phyloP scores from a whole-genome alignment of 2,113 vertebrate genomes.

The Sinocyclocheilus rhinocerous region DNA sequence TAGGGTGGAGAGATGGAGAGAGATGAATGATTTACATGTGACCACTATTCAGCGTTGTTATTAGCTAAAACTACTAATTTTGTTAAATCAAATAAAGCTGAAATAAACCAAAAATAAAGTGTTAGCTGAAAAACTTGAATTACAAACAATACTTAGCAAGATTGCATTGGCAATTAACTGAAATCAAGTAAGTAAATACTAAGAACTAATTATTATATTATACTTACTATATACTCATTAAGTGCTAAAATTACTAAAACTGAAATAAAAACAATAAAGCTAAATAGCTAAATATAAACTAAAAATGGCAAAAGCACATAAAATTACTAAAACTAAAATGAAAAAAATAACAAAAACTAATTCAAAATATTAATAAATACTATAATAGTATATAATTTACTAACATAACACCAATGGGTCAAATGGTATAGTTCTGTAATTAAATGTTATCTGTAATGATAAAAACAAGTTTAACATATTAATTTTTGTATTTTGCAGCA shows the following conservation, averaged over 20 bases:
- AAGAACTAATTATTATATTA: no score
- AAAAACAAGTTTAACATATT: background rate
- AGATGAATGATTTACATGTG: background rate
- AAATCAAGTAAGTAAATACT: no score
- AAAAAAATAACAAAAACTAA: background rate
- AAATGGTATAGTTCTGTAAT: background rate
- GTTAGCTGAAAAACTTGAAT: background rate
- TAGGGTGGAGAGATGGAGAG: background rate
- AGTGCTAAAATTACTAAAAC: background rate
- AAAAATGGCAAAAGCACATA: background rate
- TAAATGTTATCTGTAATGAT: background rate
- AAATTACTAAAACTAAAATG: background rate
- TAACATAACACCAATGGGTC: background rate
- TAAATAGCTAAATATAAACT: background rate
- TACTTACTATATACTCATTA: background rate
- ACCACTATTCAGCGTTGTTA: background rate
- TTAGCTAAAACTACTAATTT: background rate
- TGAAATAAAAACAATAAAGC: background rate
- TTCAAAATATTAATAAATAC: no score
- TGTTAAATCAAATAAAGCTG: background rate
- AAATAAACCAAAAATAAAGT: background rate
- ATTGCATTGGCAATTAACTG: no score
- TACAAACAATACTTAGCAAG: background rate
- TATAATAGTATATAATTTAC: background rate
- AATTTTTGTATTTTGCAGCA: background rate